Conservation (phyloP, 2,888 invertebrate genomes). For the Xylota segnis region DNA sequence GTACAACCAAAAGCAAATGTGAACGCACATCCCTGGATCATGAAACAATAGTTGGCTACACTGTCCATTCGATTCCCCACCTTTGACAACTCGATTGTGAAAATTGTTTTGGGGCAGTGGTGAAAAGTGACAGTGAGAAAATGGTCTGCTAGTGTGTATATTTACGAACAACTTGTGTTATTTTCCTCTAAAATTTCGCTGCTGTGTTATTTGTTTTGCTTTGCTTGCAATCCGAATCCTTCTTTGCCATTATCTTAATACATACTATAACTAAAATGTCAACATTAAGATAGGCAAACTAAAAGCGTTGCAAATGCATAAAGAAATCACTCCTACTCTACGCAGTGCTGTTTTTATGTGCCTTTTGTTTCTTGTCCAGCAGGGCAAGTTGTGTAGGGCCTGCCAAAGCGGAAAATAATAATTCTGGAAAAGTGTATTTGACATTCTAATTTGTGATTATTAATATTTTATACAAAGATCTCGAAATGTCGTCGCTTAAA, state of each 20-base stretch:
- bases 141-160: constrained; percentile 48
- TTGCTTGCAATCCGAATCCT: constrained; percentile 38
- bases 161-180: constrained; percentile 57
- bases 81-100: constrained; percentile 45
- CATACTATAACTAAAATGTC: constrained; percentile 6
- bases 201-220: constrained; percentile 58
- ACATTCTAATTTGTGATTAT: constrained; percentile 3
- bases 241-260: constrained; percentile 37
- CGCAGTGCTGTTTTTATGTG: constrained; percentile 53
- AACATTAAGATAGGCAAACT: constrained; percentile 2
- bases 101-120: constrained; percentile 42
- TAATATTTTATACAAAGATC: background rate
- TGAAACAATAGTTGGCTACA: constrained; percentile 28
- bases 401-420: constrained; percentile 40
- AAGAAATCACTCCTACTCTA: constrained; percentile 26
- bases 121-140: constrained; percentile 63
- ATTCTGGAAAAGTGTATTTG: constrained; percentile 6
- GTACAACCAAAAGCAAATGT: no score
- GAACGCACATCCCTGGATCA: constrained; percentile 16
- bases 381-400: constrained; percentile 42
- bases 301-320: constrained; percentile 47
- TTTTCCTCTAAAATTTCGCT: constrained; percentile 52
- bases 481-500: constrained; percentile 94
- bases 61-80: constrained; percentile 20
- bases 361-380: constrained; percentile 48